Evolutionary conservation across 1,140 invertebrate genomes (phyloP).

Genomic region (Anastatus disparis): DNA sequence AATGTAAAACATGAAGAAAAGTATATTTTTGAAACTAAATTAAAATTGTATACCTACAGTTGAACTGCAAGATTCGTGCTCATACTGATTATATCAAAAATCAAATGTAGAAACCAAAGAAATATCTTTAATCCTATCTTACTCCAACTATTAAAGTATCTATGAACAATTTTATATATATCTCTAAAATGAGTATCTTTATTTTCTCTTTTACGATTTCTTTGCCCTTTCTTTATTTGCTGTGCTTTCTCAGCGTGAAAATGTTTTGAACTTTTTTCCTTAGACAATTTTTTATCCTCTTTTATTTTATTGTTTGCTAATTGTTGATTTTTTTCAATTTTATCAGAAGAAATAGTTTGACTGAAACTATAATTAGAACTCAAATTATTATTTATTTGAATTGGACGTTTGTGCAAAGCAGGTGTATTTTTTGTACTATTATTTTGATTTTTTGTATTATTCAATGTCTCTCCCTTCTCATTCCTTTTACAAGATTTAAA

Average conservation of each 20-base stretch:
- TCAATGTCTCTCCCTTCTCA: conserved; percentile 55
- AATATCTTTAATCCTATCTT: conserved; percentile 74
- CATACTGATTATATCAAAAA: conserved; percentile 81
- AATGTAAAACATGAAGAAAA: too few species aligned
- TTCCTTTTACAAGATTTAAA: conserved; percentile 47
- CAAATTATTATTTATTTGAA: conserved; percentile 65
- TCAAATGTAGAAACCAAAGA: conserved; percentile 80
- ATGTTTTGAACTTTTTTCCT: conserved; percentile 62
- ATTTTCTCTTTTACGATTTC: conserved; percentile 59
- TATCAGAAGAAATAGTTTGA: conserved; percentile 55
- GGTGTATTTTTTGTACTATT: conserved; percentile 49
- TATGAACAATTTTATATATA: conserved; percentile 65
- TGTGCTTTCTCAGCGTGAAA: conserved; percentile 63
- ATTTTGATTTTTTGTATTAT: conserved; percentile 58
- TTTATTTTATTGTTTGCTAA: conserved; percentile 58
- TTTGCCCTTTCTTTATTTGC: conserved; percentile 60
- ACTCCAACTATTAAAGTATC: conserved; percentile 75
- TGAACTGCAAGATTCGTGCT: conserved; percentile 80
- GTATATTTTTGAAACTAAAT: too few species aligned
- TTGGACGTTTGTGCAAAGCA: conserved; percentile 56
- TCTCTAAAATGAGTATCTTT: conserved; percentile 60
- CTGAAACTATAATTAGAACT: conserved; percentile 58
- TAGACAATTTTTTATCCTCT: conserved; percentile 64
- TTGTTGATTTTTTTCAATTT: conserved; percentile 66
- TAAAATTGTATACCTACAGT: conserved; percentile 79